Percentiles rank a stretch among this genome's conserved stretches.
Evolutionary conservation across 1,140 invertebrate genomes (phyloP).

Genomic region (Drosophila tropicalis): DNA sequence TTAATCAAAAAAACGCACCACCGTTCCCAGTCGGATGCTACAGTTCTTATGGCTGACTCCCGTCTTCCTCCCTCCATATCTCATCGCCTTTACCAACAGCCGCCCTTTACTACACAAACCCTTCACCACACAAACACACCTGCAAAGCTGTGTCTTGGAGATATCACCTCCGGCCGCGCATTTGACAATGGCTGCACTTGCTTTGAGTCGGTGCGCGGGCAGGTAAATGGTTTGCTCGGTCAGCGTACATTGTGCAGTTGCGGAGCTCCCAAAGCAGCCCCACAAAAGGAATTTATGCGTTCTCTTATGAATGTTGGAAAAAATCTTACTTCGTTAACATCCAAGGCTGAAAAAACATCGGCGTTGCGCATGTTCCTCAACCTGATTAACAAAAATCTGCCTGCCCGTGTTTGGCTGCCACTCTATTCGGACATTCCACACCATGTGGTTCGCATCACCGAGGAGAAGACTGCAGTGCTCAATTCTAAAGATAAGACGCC

Average conservation of each 20-base stretch:
- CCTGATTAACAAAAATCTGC: conserved; percentile 97
- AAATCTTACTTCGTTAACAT: conserved; percentile 93
- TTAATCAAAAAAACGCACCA: conserved; percentile 84
- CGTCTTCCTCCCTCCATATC: conserved; percentile 72
- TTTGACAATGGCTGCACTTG: conserved; percentile 98
- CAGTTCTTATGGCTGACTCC: conserved; percentile 84
- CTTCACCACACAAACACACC: conserved; percentile 67
- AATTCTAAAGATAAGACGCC: conserved; percentile 99
- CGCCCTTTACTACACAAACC: conserved; percentile 73
- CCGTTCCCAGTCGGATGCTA: conserved; percentile 96
- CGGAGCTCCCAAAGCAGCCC: conserved; percentile 90
- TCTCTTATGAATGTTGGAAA: conserved; percentile 96
- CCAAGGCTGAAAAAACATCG: conserved; percentile 97
- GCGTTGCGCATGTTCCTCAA: conserved; percentile 95
- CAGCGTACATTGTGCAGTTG: conserved; percentile 90
- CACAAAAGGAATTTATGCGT: conserved; percentile 94
- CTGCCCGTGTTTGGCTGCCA: conserved; percentile 98
- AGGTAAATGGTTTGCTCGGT: conserved; percentile 89
- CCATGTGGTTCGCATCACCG: conserved; percentile 94
- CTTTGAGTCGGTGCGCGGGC: conserved; percentile 86
- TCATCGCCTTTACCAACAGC: conserved; percentile 82
- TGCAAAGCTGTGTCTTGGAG: conserved; percentile 90
- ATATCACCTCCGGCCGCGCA: conserved; percentile 95
- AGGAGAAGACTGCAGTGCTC: conserved; percentile 96
- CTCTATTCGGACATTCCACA: conserved; percentile 97